A percentile compares a stretch with the other conserved stretches of the same genome.
Conservation (phyloP, 2,113 vertebrate genomes). For the Psittacula cyanocephala region DNA sequence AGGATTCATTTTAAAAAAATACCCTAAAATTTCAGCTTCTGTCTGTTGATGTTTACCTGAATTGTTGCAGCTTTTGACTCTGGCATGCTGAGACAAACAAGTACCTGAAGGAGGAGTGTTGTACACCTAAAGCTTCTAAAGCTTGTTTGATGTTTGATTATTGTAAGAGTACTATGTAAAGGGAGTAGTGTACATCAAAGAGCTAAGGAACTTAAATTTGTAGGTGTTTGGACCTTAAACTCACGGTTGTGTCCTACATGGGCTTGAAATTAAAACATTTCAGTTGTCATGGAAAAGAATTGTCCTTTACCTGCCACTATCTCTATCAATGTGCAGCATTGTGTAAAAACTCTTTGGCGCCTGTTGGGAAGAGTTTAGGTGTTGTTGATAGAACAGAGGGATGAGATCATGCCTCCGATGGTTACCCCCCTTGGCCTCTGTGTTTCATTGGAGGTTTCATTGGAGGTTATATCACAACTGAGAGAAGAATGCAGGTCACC, state of each 20-base stretch:
- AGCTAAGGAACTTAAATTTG: neutral
- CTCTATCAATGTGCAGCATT: accelerated
- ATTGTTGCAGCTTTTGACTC: neutral
- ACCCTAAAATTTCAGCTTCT: neutral
- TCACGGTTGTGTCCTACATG: accelerated
- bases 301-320: neutral
- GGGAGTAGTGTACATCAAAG: neutral
- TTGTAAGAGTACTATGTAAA: neutral
- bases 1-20: accelerated
- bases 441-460: neutral
- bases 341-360: accelerated
- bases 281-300: accelerated
- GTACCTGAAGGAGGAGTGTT: neutral
- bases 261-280: neutral
- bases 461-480: neutral
- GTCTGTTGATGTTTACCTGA: accelerated
- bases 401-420: accelerated
- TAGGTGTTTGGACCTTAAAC: neutral
- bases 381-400: neutral
- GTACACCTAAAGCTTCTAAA: neutral
- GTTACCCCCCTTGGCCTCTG: neutral
- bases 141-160: neutral
- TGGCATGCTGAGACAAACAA: accelerated
- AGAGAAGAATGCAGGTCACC: neutral
- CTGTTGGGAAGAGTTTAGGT: neutral